Percentiles rank a stretch among this genome's conserved stretches.
These are phyloP conservation scores for Dryobates pubescens DNA, from an alignment of 2,797 vertebrate species.

Conservation along the genomic window DNA sequence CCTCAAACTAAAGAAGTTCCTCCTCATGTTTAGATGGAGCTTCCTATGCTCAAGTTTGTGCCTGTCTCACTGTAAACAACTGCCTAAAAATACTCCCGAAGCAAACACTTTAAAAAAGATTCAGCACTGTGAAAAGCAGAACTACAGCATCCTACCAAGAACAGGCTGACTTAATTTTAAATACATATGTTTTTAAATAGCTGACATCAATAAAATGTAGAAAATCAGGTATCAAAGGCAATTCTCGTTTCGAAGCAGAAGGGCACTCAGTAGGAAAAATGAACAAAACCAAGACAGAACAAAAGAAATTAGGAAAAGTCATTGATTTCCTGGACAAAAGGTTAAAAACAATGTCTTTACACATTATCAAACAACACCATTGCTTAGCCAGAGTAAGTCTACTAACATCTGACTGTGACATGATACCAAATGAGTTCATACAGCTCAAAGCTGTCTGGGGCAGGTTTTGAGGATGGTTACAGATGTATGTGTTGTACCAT, in stretches of 20 bases:
- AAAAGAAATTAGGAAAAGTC: not conserved
- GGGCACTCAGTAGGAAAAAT: not conserved
- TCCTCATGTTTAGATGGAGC: too few relatives aligned
- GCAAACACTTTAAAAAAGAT: not conserved
- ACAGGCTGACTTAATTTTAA: conserved; percentile 9
- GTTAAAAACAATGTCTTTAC: not conserved
- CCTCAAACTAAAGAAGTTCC: too few relatives aligned
- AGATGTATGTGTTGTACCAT: too few relatives aligned
- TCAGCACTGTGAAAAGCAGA: not conserved
- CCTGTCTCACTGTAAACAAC: not conserved
- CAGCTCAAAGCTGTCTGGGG: too few relatives aligned
- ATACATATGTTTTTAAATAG: not conserved
- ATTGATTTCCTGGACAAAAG: not conserved
- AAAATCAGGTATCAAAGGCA: conserved; percentile 3
- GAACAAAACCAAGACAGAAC: not conserved
- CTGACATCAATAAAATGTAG: conserved; percentile 12
- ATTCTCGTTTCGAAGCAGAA: conserved; percentile 6
- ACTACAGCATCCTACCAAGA: not conserved
- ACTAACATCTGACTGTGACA: too few relatives aligned
- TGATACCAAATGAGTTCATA: too few relatives aligned
- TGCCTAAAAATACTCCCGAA: not conserved
- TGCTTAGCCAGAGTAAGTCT: too few relatives aligned
- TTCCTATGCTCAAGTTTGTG: too few relatives aligned
- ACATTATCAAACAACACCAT: not conserved
- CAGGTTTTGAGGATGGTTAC: too few relatives aligned